Base-by-base conservation (phyloP, 2,797 vertebrate genomes). In the Pampus argenteus region DNA sequence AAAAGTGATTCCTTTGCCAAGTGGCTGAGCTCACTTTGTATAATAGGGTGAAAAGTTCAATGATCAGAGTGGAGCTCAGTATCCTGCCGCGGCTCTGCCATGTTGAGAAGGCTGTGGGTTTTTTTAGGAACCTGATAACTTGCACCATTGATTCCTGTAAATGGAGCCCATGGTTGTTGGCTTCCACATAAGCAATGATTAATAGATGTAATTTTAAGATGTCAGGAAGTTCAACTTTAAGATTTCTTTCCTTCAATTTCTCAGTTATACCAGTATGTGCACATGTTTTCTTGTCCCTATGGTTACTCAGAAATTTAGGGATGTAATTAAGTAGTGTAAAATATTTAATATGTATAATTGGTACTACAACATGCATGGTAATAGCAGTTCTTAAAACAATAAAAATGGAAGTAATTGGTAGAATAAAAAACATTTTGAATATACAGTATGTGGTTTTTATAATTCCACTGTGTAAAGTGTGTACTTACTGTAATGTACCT, bases 41-140 rank as follows among this genome's bases (percentile, higher is more conserved):
- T 82, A 83, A 80, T 55, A 77, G 59, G 66, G 77, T 74, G 74
- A 86, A 78, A 80, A 84, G 85, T 83, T 87, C 83, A 85, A 40
- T 55, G 69, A 70, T 75, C 55, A 81, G 76, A 82, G 63, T 22
- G 10, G 42, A 48, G 62, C 62, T 67, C 66, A 49, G 71, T 48
- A 65, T 79, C 75, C 70, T 71, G 76, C 47, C 6, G 15, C 79
- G 52, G 31, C 68, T 71, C 70, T 4, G 5, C 62, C 54, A 25
- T 59, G 73, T 72, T 55, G 38, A 75, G 55, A 34, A 55, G 52
- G 69, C 71, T 62, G 40, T 62, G 72, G 82, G 65, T 13, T 44
- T 71, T 84, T 78, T 69, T 51, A 76, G 64, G 44, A 69, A 56
- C 62, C 54, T 81, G 78, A 85, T 86, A 79, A 83, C 80, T 78